Conservation (phyloP, 2,113 vertebrate species). For the Romanogobio albipinnatus region DNA sequence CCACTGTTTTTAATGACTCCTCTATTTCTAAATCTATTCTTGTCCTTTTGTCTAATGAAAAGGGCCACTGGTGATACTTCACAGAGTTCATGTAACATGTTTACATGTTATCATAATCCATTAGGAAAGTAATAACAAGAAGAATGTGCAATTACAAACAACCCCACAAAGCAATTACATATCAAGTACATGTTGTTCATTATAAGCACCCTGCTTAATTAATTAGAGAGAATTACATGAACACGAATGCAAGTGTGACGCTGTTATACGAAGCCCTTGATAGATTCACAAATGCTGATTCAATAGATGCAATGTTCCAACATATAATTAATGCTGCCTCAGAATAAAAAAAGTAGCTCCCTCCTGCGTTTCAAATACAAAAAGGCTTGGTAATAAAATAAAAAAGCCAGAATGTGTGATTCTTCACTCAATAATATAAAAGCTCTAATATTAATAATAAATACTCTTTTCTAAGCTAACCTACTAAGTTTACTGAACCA, state of each 20-base stretch:
- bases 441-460: not conserved
- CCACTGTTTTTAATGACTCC: conserved; percentile 30
- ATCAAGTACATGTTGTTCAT: conserved; percentile 31
- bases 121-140: conserved; percentile 10
- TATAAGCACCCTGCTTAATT: conserved; percentile 12
- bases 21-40: conserved; percentile 5
- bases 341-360: not conserved
- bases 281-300: not conserved
- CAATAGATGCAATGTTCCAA: not conserved
- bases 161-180: conserved; percentile 7
- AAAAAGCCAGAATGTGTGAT: not conserved
- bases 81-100: conserved; percentile 8
- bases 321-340: not conserved
- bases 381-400: not conserved
- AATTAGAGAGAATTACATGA: conserved; percentile 16
- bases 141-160: conserved; percentile 9
- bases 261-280: not conserved
- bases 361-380: not conserved
- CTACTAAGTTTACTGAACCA: not conserved
- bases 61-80: conserved; percentile 5
- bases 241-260: not conserved
- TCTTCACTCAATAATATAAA: not conserved
- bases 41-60: conserved; percentile 32
- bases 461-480: not conserved
- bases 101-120: conserved; percentile 21